Conservation (phyloP, 35 echinoderm and acorn worm species). For the Anneissia japonica region DNA sequence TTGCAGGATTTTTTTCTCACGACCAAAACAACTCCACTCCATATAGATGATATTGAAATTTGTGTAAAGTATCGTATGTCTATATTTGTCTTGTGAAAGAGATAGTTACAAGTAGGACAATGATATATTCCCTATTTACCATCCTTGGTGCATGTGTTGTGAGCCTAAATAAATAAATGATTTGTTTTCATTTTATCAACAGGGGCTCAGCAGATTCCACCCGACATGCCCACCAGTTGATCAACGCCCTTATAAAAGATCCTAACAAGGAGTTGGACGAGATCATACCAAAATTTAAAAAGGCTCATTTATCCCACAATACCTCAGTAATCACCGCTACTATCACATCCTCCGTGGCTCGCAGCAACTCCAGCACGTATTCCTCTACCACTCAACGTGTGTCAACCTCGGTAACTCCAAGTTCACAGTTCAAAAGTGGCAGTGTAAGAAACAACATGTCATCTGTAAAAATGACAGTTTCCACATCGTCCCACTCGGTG, state of each 20-base stretch:
- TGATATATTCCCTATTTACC: background rate
- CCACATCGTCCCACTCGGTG: background rate
- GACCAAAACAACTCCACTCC: background rate
- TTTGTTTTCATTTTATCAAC: background rate
- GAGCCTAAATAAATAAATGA: too few relatives aligned
- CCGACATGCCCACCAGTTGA: constrained; percentile 86
- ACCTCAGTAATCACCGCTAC: constrained; percentile 19
- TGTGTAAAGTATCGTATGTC: background rate
- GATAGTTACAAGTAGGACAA: background rate
- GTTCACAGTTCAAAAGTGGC: background rate
- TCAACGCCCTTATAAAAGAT: constrained; percentile 94
- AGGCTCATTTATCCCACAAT: constrained; percentile 17
- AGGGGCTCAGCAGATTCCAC: constrained; percentile 99
- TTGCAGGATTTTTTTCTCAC: background rate
- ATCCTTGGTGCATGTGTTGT: too few relatives aligned
- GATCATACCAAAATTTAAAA: constrained; percentile 75
- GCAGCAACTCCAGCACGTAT: background rate
- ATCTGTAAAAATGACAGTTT: background rate
- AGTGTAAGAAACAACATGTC: constrained; percentile 6
- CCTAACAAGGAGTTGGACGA: constrained; percentile 91
- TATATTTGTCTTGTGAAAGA: background rate
- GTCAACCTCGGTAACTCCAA: background rate
- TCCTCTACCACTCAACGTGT: background rate
- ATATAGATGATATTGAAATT: background rate
- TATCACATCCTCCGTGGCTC: background rate